Base-by-base conservation (phyloP, 2,888 invertebrate genomes). In the Drosophila macrothrix region DNA sequence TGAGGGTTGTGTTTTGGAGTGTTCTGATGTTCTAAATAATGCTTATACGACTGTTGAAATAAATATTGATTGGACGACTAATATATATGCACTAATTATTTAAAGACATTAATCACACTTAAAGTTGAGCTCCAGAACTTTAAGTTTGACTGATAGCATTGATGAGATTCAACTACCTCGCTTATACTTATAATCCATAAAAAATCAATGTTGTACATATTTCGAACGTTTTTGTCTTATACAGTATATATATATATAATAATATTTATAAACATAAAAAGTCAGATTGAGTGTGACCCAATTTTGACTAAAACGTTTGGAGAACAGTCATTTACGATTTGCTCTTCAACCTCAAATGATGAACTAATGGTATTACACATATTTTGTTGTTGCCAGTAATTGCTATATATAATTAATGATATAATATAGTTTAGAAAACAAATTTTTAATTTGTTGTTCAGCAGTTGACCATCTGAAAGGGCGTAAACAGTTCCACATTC, bases 1-100 rank as follows among this genome's bases (percentile, higher is more conserved):
- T 39, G 35, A 66, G 35, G 33, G 35, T 31, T 39, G 25, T 19
- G 16, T 22, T 41, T 31, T 74, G 37, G 12, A 66, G 54, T 58
- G 41, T 9, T 35, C 19, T 39, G 25, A 2, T 22, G n/a, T 37
- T 68, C 52, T 37, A 7, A 33, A 35, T 52, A 50, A 22, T 28
- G 22, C 22, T 16, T 37, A 35, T 28, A 49, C 25, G 56, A 16
- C 31, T 5, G 6, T n/a, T 46, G 22, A 28, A 19, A 19, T 16
- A 0, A 5, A 16, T 5, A 35, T 35, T 16, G 14, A 14, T 14
- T 35, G 14, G 35, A 35, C 14, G 4, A 14, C 14, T 14, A 33
- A 33, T 12, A 5, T 3, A 29, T 50, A 3, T 12, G 0, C 2
- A n/a, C 3, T 22, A n/a, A 12, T 43, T 12, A 1, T 6, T 6